A percentile compares a stretch with the other conserved stretches of the same genome.
phyloP scores from a whole-genome alignment of 2,888 invertebrate genomes.

The Synergus umbraculus region DNA sequence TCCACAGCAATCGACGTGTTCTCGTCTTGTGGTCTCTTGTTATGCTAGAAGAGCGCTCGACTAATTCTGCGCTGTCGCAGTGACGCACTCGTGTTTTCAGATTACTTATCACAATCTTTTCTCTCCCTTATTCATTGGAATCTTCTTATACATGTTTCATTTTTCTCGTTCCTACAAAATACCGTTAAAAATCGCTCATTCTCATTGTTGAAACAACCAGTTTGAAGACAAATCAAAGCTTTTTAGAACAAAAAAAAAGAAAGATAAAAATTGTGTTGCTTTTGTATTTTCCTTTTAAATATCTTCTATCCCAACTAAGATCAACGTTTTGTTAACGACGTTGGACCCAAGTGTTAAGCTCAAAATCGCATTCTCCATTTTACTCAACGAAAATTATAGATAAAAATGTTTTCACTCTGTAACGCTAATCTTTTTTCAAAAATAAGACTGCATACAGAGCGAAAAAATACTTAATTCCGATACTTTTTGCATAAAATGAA shows the following conservation, averaged over 20 bases:
- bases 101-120: conserved; percentile 34
- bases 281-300: no score
- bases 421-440: no score
- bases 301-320: no score
- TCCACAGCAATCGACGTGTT: conserved; percentile 12
- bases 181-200: background rate
- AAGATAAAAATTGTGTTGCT: no score
- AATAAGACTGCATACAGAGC: no score
- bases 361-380: no score
- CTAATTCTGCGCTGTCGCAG: conserved; percentile 20
- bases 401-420: no score
- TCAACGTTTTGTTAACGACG: no score
- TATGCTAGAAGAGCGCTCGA: conserved; percentile 2
- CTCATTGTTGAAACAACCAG: background rate
- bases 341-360: no score
- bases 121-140: conserved; percentile 18
- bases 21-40: conserved; percentile 22
- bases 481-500: no score
- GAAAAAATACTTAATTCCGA: no score
- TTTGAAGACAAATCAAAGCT: background rate
- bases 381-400: no score
- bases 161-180: background rate
- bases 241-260: background rate
- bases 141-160: conserved; percentile 7
- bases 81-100: conserved; percentile 35